Percentiles rank a stretch among this genome's conserved stretches.
Conservation (phyloP, 2,888 invertebrate species). For the Eurytoma californica region DNA sequence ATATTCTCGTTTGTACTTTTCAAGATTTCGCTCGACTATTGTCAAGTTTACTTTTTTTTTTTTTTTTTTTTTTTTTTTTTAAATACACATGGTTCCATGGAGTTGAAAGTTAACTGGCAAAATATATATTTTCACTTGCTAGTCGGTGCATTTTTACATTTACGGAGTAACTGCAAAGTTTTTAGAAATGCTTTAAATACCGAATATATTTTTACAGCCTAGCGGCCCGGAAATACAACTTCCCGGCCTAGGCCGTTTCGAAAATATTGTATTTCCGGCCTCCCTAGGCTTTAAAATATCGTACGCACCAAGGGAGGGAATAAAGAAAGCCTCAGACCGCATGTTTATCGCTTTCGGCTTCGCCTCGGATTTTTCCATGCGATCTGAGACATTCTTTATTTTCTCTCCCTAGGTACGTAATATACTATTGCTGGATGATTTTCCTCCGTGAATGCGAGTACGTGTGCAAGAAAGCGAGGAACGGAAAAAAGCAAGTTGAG, state of each 20-base stretch:
- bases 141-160: not conserved
- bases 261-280: no score
- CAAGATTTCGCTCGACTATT: no score
- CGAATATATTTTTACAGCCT: constrained; percentile 23
- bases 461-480: constrained; percentile 19
- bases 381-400: no score
- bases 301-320: no score
- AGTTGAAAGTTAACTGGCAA: constrained; percentile 42
- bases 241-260: no score
- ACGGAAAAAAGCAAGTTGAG: constrained; percentile 46
- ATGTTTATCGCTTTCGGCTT: no score
- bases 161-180: not conserved
- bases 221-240: no score
- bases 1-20: no score
- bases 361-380: no score
- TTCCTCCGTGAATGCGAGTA: constrained; percentile 21
- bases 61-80: constrained; percentile 40
- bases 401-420: no score
- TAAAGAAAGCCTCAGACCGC: no score
- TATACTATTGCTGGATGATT: constrained; percentile 39
- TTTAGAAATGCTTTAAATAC: not conserved
- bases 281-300: no score
- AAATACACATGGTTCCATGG: not conserved
- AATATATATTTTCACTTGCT: constrained; percentile 19
- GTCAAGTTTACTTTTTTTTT: not conserved